phyloP scores from a whole-genome alignment of 2,888 invertebrate species.

The Pecten maximus region DNA sequence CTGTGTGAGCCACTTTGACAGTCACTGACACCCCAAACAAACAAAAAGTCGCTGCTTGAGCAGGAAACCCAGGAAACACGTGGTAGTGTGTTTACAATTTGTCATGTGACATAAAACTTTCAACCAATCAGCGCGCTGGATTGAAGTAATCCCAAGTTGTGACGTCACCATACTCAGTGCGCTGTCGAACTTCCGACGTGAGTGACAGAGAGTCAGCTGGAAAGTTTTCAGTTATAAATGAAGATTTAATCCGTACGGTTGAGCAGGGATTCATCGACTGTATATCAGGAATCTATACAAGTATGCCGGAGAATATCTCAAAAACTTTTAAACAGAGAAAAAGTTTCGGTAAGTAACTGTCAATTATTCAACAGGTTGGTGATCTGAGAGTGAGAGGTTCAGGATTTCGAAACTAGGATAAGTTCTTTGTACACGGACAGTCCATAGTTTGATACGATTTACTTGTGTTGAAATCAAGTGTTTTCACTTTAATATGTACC shows the following conservation, averaged over 20 bases:
- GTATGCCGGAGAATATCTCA: slow-evolving; percentile 76
- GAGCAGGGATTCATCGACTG: background rate
- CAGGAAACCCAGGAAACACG: slow-evolving; percentile 5
- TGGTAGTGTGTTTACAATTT: slow-evolving; percentile 18
- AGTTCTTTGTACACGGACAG: too few relatives aligned
- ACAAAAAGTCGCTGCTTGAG: background rate
- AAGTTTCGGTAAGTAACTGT: slow-evolving; percentile 80
- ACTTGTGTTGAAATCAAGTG: too few relatives aligned
- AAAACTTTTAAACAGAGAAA: slow-evolving; percentile 83
- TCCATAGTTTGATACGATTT: too few relatives aligned
- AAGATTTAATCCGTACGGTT: background rate
- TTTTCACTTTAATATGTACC: too few relatives aligned
- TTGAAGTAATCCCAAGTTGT: background rate
- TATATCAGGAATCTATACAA: slow-evolving; percentile 6
- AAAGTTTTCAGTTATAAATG: background rate
- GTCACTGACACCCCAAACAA: background rate
- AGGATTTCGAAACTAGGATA: too few relatives aligned
- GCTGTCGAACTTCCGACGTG: slow-evolving; percentile 33
- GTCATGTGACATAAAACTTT: slow-evolving; percentile 33
- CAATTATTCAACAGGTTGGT: too few relatives aligned
- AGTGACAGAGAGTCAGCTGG: background rate
- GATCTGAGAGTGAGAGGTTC: too few relatives aligned
- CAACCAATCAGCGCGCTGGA: background rate
- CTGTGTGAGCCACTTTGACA: background rate
- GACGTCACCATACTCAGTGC: slow-evolving; percentile 26